phyloP scores from a whole-genome alignment of 2,113 vertebrate species.

The Zosterops borbonicus region DNA sequence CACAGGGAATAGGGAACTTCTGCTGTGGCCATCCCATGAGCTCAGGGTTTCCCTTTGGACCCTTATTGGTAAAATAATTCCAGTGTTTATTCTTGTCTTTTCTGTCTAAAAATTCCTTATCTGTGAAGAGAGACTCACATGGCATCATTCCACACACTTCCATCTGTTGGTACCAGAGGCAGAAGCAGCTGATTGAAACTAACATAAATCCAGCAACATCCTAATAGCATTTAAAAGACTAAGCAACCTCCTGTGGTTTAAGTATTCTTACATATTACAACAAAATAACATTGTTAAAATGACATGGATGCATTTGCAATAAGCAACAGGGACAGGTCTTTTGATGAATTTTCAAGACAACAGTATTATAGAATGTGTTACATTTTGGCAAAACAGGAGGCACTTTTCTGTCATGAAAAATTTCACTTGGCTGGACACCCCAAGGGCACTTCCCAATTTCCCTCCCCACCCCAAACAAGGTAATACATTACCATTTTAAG shows the following conservation, averaged over 20 bases:
- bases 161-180: background rate
- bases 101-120: background rate
- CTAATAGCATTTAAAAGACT: background rate
- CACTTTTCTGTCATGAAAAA: background rate
- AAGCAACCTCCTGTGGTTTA: background rate
- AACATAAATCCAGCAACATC: background rate
- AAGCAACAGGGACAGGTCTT: background rate
- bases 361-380: background rate
- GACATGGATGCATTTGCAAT: background rate
- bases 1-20: background rate
- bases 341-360: background rate
- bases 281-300: background rate
- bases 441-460: background rate
- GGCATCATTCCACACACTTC: background rate
- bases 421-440: background rate
- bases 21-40: background rate
- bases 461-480: accelerated
- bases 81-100: background rate
- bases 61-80: background rate
- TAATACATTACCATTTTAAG: background rate
- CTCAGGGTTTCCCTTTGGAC: background rate
- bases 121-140: background rate
- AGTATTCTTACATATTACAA: background rate
- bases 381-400: background rate
- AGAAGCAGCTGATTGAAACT: background rate